Conservation (phyloP, 2,888 invertebrate genomes). For the Brachyopa scutellaris region DNA sequence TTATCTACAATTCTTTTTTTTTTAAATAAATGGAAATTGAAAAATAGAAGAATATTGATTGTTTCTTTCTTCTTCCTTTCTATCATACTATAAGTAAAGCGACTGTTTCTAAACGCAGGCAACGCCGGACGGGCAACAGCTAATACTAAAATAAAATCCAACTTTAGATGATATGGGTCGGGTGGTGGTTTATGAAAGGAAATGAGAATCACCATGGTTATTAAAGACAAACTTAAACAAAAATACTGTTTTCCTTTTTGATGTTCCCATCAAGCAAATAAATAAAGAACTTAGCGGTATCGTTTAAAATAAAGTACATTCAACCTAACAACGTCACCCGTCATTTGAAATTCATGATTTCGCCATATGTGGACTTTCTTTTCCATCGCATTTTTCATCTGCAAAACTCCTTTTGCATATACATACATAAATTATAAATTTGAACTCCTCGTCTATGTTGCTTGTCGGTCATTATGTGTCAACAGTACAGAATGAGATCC, state of each 20-base stretch:
- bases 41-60: too few relatives aligned
- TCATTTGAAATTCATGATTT: conserved; percentile 58
- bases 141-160: conserved; percentile 2
- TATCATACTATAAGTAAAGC: too few relatives aligned
- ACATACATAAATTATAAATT: conserved; percentile 61
- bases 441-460: conserved; percentile 31
- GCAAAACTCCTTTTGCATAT: conserved; percentile 12
- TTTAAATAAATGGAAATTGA: too few relatives aligned
- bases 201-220: conserved; percentile 15
- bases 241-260: conserved; percentile 26
- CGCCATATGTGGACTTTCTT: conserved; percentile 49
- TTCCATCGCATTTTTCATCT: conserved; percentile 21
- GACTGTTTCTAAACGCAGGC: too few relatives aligned
- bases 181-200: not conserved
- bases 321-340: conserved; percentile 45
- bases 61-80: too few relatives aligned
- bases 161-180: not conserved
- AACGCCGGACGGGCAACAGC: not conserved
- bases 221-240: conserved; percentile 11
- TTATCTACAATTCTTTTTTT: too few relatives aligned
- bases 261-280: conserved; percentile 30
- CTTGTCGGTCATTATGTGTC: conserved; percentile 49
- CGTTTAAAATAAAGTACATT: conserved; percentile 43
- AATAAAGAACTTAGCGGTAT: conserved; percentile 1
- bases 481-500: conserved; percentile 29